phyloP scores from a whole-genome alignment of 53 echinoderm and acorn worm genomes.

The Mesocentrotus franciscanus region DNA sequence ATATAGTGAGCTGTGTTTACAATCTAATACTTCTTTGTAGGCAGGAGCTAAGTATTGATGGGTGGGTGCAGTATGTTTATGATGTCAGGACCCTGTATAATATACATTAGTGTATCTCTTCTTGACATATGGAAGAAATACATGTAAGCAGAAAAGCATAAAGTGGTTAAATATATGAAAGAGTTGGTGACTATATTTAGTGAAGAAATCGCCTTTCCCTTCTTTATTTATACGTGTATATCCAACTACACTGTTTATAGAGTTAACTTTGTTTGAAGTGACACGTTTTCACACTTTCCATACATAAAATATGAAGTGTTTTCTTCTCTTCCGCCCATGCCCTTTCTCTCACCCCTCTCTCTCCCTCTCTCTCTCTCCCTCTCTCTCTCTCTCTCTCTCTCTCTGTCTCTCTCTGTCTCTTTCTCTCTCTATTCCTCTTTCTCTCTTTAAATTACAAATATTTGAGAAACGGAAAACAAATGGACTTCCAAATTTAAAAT shows the following conservation, averaged over 20 bases:
- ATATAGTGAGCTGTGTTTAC: not conserved
- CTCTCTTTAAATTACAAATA: not conserved
- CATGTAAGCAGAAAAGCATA: too few species aligned
- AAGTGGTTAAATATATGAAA: too few species aligned
- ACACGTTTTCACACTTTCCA: too few species aligned
- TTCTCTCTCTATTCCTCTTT: not conserved
- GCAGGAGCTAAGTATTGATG: not conserved
- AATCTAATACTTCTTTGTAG: conserved; percentile 1
- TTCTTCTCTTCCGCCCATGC: not conserved
- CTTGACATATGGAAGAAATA: not conserved
- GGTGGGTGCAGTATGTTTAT: not conserved
- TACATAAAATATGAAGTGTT: not conserved
- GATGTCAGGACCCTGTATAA: not conserved
- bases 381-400: not conserved
- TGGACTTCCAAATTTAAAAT: too few species aligned
- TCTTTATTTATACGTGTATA: too few species aligned
- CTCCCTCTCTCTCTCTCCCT: not conserved
- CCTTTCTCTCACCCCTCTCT: not conserved
- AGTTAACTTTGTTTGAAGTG: too few species aligned
- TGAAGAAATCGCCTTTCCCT: too few species aligned
- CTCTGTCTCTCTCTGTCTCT: not conserved
- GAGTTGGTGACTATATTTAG: too few species aligned
- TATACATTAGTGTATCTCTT: not conserved
- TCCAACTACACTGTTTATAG: too few species aligned
- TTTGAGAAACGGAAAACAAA: too few species aligned